Evolutionary conservation across 2,113 vertebrate genomes (phyloP).

Genomic region (Clarias magur): DNA sequence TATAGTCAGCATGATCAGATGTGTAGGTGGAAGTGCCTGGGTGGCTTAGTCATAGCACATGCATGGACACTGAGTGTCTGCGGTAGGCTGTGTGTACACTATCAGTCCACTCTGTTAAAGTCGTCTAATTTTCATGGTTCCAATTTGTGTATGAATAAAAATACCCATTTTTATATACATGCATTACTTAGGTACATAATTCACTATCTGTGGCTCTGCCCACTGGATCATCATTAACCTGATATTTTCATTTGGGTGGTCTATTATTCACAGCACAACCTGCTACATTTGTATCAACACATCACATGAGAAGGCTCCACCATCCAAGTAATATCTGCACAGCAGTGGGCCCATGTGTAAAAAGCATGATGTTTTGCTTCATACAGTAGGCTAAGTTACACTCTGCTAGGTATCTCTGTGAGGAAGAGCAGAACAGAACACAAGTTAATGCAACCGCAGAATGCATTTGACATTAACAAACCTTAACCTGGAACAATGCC

Average conservation of each 20-base stretch:
- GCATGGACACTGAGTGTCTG: constrained; percentile 27
- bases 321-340: background rate
- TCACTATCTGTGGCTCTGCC: background rate
- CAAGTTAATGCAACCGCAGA: background rate
- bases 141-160: background rate
- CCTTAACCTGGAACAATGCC: background rate
- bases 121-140: constrained; percentile 2
- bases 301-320: background rate
- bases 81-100: constrained; percentile 1
- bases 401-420: background rate
- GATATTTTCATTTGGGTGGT: background rate
- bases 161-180: background rate
- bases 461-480: background rate
- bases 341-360: background rate
- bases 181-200: background rate
- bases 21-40: constrained; percentile 33
- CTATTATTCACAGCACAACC: background rate
- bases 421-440: background rate
- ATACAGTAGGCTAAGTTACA: background rate
- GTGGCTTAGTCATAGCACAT: constrained; percentile 36
- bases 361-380: background rate
- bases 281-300: background rate
- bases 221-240: background rate
- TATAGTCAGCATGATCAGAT: constrained; percentile 32
- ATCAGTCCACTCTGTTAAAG: background rate